phyloP scores from a whole-genome alignment of 92 coral and sea anemone genomes.

The Meandrina meandrites region DNA sequence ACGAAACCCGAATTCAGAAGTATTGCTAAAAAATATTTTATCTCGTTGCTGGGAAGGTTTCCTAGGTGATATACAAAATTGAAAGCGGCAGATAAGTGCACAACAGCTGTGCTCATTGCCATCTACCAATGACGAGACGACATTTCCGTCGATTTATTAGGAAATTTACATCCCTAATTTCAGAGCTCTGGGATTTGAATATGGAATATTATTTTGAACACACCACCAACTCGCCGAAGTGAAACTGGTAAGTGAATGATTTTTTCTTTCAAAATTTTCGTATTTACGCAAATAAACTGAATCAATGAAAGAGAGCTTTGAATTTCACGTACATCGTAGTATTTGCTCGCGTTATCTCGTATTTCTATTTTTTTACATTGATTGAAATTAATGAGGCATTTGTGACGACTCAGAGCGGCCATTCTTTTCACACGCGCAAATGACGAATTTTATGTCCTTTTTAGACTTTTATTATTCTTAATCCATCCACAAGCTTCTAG shows the following conservation, averaged over 20 bases:
- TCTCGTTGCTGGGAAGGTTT: neutral
- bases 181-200: neutral
- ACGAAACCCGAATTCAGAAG: neutral
- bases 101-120: neutral
- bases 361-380: neutral
- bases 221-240: neutral
- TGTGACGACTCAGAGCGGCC: neutral
- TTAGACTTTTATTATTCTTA: neutral
- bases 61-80: neutral
- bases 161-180: neutral
- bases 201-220: neutral
- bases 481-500: neutral
- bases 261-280: neutral
- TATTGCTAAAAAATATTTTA: neutral
- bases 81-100: neutral
- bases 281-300: neutral
- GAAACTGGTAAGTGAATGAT: neutral
- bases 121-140: neutral
- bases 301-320: neutral
- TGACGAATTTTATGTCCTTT: neutral
- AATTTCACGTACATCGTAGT: neutral
- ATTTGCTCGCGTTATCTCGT: neutral
- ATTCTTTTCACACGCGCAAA: neutral
- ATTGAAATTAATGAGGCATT: neutral
- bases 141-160: neutral